phyloP scores from a whole-genome alignment of 2,113 vertebrate genomes.

The Ctenodactylus gundi region DNA sequence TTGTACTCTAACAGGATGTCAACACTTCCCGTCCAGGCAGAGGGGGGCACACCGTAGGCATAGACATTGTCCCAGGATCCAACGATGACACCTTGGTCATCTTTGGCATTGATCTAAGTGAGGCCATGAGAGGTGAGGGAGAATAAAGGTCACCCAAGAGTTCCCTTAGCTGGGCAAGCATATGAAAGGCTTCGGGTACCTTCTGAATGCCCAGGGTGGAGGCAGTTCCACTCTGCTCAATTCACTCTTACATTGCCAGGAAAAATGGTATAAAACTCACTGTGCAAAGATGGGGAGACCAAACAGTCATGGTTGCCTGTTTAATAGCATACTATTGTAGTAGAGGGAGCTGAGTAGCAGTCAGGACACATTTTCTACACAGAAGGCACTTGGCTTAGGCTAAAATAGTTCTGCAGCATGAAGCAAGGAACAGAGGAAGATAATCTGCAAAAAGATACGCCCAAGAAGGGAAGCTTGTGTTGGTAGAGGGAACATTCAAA shows the following conservation, averaged over 20 bases:
- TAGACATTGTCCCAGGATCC: slow-evolving; percentile 95
- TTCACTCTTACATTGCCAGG: not conserved
- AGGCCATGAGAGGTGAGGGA: not conserved
- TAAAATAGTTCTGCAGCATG: not conserved
- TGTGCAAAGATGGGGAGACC: not conserved
- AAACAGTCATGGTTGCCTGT: not conserved
- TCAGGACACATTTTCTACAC: not conserved
- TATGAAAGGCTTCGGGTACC: not conserved
- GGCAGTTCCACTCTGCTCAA: not conserved
- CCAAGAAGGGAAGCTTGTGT: not conserved
- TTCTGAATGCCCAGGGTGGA: not conserved
- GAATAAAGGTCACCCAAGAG: not conserved
- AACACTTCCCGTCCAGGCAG: slow-evolving; percentile 96
- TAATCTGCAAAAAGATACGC: not conserved
- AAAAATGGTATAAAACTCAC: not conserved
- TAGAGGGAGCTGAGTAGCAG: not conserved
- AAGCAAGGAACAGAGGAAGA: not conserved
- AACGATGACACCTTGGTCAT: slow-evolving; percentile 92
- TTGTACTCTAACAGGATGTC: slow-evolving; percentile 93
- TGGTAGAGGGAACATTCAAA: not conserved
- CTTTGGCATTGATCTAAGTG: slow-evolving; percentile 91
- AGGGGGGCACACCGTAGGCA: slow-evolving; percentile 91
- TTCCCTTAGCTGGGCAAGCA: not conserved
- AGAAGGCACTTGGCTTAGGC: not conserved
- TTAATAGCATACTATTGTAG: too few species aligned